phyloP scores from a whole-genome alignment of 2,888 invertebrate species.

The Tipula unca region DNA sequence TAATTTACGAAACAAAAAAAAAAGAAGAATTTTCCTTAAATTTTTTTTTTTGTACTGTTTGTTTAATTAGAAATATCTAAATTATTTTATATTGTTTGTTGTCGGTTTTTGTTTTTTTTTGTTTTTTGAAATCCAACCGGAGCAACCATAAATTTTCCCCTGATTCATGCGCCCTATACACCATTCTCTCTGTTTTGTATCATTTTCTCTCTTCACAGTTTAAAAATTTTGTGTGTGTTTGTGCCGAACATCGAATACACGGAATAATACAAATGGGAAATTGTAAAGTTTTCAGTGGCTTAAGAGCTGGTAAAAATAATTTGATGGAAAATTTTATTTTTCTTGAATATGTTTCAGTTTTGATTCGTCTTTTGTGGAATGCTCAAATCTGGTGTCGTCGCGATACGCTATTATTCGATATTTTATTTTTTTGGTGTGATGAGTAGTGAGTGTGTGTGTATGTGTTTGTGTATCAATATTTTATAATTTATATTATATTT shows the following conservation, averaged over 20 bases:
- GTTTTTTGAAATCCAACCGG: not conserved
- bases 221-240: not conserved
- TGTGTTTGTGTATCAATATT: not conserved
- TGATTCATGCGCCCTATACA: not conserved
- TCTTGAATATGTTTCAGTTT: not conserved
- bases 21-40: not conserved
- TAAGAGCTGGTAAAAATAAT: not conserved
- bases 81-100: not conserved
- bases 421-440: not conserved
- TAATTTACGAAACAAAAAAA: not conserved
- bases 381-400: not conserved
- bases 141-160: not conserved
- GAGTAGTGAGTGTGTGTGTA: not conserved
- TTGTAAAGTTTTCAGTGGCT: not conserved
- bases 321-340: not conserved
- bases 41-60: not conserved
- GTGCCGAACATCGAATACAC: not conserved
- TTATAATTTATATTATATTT: too few relatives aligned
- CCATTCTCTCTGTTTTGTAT: not conserved
- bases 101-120: not conserved
- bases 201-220: not conserved
- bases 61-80: not conserved
- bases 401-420: not conserved
- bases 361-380: not conserved
- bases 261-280: not conserved